These are phyloP conservation scores for Gymnocheta viridis DNA, from an alignment of 2,888 invertebrate species.

Conservation along the genomic window DNA sequence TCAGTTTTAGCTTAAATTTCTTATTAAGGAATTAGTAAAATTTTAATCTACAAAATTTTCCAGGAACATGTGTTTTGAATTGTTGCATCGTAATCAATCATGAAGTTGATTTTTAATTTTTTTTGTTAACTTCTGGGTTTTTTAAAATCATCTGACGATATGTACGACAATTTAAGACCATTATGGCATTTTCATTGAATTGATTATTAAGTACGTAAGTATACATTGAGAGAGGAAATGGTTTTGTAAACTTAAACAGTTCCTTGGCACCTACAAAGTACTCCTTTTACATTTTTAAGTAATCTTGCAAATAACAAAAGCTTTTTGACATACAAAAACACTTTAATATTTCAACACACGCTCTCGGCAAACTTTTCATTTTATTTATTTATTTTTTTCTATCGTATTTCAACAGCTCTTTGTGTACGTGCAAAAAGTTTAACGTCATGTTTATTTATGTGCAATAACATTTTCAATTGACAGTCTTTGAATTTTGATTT, in stretches of 20 bases:
- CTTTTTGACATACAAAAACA: not conserved
- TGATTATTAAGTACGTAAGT: not conserved
- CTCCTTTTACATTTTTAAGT: not conserved
- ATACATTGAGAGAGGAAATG: not conserved
- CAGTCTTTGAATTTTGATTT: constrained; percentile 19
- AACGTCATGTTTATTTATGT: constrained; percentile 1
- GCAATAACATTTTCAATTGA: constrained; percentile 17
- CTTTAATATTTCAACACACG: not conserved
- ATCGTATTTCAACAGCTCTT: not conserved
- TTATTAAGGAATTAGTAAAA: too few relatives aligned
- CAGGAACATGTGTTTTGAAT: too few relatives aligned
- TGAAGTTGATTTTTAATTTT: too few relatives aligned
- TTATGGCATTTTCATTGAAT: not conserved
- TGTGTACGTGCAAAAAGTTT: constrained; percentile 12
- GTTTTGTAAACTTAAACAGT: not conserved
- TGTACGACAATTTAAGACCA: not conserved
- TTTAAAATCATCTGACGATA: not conserved
- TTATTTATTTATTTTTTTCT: not conserved
- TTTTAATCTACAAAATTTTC: too few relatives aligned
- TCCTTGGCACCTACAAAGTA: not conserved
- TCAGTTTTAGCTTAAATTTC: too few relatives aligned
- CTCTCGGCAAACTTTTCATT: not conserved
- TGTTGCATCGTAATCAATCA: too few relatives aligned
- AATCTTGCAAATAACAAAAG: constrained; percentile 7
- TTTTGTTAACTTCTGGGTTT: too few relatives aligned